Evolutionary conservation across 2,113 vertebrate genomes (phyloP), one percentile per base, ranked within the genome.

Genomic region (Atherinomorus stipes): DNA sequence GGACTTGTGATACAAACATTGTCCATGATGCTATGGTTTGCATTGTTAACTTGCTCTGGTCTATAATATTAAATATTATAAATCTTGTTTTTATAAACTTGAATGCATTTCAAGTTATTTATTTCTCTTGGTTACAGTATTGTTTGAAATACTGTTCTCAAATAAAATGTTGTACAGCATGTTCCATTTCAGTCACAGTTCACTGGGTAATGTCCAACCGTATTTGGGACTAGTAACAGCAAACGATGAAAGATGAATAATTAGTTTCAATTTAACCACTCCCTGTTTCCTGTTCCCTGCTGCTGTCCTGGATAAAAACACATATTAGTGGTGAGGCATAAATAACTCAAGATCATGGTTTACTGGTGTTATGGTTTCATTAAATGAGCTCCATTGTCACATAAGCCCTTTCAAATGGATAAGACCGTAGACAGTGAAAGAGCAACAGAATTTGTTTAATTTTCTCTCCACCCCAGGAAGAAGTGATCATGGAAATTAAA

Each of bases 281-380:
- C n/a, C 19, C 28, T 45, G 18, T 26, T 71, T 21, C 19, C 0
- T 45, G 2, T 70, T 70, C 59, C 22, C 12, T 62, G 28, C 13
- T 31, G 42, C 7, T 66, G 62, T 45, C 28, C 22, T 57, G 22
- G 8, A 31, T 0, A 54, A 38, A 61, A 60, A 37, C 67, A 58
- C 18, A 78, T 70, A 71, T 74, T 19, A 58, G 11, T 57, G 31
- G 66, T 58, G 60, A 13, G 22, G 23, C 44, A 64, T 28, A 65
- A 68, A 57, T 50, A 58, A 13, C 52, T 45, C 3, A 5, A 28
- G 5, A 49, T 62, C 44, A 61, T 64, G 57, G 12, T 70, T 63
- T 75, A 64, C 37, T 67, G 28, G 3, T 52, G 49, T 78, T 78
- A 71, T 58, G 18, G 61, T 31, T 85, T 83, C 49, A 74, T 78